A percentile compares a stretch with the other conserved stretches of the same genome.
Conservation (phyloP, 1,140 invertebrate genomes). For the Spodoptera frugiperda region DNA sequence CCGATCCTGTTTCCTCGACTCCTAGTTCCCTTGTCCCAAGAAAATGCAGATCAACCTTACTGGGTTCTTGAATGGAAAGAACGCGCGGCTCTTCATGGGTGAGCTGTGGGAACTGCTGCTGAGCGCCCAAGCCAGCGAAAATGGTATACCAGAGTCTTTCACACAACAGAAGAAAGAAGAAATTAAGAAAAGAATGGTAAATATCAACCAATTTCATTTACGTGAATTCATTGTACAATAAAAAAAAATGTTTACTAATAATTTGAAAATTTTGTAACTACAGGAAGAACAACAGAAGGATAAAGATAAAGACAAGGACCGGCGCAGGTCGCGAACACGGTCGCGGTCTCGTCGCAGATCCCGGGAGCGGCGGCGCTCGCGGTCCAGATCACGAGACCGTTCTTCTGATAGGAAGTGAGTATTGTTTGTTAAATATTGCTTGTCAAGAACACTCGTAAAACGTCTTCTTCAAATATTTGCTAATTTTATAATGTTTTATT, state of each 20-base stretch:
- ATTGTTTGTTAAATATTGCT: not conserved
- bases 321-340: slow-evolving; percentile 75
- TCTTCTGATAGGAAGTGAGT: slow-evolving; percentile 76
- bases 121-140: slow-evolving; percentile 97
- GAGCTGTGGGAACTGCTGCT: slow-evolving; percentile 98
- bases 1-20: slow-evolving; percentile 75
- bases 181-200: slow-evolving; percentile 91
- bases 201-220: slow-evolving; percentile 22
- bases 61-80: slow-evolving; percentile 99
- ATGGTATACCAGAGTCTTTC: slow-evolving; percentile 97
- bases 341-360: slow-evolving; percentile 72
- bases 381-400: slow-evolving; percentile 72
- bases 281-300: slow-evolving; percentile 77
- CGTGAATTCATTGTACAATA: no score
- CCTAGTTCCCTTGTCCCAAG: slow-evolving; percentile 97
- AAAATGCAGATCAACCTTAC: slow-evolving; percentile 99
- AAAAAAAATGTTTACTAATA: not conserved
- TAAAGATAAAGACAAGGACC: slow-evolving; percentile 77
- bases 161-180: slow-evolving; percentile 99
- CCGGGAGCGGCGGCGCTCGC: slow-evolving; percentile 72
- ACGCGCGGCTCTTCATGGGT: slow-evolving; percentile 98
- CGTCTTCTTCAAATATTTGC: no score
- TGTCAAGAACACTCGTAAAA: no score
- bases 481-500: not conserved
- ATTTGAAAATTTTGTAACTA: not conserved